These are phyloP conservation scores for Sus cebifrons DNA, from an alignment of 2,797 vertebrate genomes.

Conservation along the genomic window DNA sequence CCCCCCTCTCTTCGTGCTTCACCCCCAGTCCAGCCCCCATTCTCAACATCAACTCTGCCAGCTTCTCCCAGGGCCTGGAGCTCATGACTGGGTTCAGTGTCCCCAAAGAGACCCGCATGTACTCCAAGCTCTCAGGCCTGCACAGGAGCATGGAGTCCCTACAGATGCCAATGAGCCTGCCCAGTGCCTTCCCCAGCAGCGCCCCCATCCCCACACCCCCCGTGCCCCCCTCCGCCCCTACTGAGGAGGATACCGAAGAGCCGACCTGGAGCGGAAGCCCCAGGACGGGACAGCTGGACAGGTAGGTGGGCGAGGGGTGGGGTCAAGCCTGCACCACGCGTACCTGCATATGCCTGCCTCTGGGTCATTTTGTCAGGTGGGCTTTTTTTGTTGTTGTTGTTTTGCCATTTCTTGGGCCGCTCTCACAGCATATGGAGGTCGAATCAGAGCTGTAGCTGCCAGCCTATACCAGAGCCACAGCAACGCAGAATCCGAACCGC, in stretches of 20 bases:
- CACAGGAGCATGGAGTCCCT: conserved; percentile 98
- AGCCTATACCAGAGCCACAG: no score
- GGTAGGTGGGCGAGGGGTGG: conserved; percentile 87
- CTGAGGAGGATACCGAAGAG: conserved; percentile 91
- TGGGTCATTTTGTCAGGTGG: accelerated
- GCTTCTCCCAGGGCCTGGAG: conserved; percentile 95
- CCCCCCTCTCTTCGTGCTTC: conserved; percentile 91
- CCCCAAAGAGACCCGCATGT: conserved; percentile 93
- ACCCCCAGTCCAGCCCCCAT: conserved; percentile 96
- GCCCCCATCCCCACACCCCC: conserved; percentile 80
- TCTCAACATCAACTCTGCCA: conserved; percentile 96
- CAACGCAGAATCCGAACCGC: no score
- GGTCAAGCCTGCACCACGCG: background rate
- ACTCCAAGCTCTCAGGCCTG: conserved; percentile 95
- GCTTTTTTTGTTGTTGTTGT: no score
- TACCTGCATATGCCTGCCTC: no score
- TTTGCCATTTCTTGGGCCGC: no score
- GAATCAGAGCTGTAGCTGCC: no score
- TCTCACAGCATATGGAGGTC: no score
- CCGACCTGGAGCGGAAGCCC: conserved; percentile 93
- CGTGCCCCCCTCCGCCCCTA: conserved; percentile 82
- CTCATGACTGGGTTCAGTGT: conserved; percentile 90
- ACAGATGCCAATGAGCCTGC: conserved; percentile 96
- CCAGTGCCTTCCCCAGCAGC: conserved; percentile 90
- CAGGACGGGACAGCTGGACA: conserved; percentile 92